Evolutionary conservation across 2,888 invertebrate genomes (phyloP).

Genomic region (Ctenicera cuprea): DNA sequence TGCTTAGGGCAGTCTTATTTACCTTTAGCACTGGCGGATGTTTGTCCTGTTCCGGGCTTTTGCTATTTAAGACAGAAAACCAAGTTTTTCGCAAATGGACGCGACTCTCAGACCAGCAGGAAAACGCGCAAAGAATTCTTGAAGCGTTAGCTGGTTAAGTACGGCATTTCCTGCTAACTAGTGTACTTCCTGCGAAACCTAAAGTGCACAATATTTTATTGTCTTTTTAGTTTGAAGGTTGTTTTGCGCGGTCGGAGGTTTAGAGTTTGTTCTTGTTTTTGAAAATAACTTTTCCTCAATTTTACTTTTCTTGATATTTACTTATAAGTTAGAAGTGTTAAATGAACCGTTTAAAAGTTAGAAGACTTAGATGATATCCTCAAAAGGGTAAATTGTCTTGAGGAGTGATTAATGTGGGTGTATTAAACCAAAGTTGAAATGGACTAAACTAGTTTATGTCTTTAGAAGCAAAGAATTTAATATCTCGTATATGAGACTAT

Average conservation of each 20-base stretch:
- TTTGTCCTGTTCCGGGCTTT: constrained; percentile 42
- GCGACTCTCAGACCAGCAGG: constrained; percentile 59
- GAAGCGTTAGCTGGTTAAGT: constrained; percentile 62
- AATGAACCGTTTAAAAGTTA: no score
- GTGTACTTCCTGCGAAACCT: constrained; percentile 39
- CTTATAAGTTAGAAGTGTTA: no score
- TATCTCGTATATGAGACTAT: constrained; percentile 19
- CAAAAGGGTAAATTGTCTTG: no score
- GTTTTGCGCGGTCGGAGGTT: neutral
- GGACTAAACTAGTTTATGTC: constrained; percentile 2
- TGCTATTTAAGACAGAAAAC: constrained; percentile 51
- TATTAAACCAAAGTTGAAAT: neutral
- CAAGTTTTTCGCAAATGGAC: constrained; percentile 53
- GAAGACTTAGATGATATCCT: no score
- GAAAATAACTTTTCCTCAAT: no score
- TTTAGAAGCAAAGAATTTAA: constrained; percentile 28
- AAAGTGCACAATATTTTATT: constrained; percentile 15
- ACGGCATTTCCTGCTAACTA: constrained; percentile 63
- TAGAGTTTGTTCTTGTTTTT: no score
- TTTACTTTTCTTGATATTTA: no score
- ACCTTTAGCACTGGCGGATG: constrained; percentile 47
- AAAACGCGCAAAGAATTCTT: constrained; percentile 63
- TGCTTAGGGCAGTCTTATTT: constrained; percentile 44
- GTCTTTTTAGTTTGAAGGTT: constrained; percentile 1
- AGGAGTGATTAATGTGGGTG: neutral